Evolutionary conservation across 2,888 invertebrate species (phyloP).

Genomic region (Ophion obscuratus): DNA sequence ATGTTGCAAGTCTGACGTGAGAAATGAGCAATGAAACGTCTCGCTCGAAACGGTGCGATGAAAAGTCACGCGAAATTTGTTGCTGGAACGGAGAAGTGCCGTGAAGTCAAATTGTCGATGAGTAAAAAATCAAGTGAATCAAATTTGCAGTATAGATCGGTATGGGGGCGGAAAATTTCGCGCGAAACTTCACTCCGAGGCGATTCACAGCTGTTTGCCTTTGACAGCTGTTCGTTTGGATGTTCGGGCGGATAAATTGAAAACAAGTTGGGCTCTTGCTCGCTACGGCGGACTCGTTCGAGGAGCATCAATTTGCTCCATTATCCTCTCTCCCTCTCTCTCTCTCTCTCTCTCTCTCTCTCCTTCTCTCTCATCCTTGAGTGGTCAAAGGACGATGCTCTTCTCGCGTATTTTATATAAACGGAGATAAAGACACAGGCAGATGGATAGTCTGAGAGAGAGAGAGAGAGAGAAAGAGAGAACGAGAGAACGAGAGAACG

Average conservation of each 20-base stretch:
- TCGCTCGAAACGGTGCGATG: neutral
- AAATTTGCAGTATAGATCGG: neutral
- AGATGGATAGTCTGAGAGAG: slow-evolving; percentile 26
- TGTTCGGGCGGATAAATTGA: slow-evolving; percentile 74
- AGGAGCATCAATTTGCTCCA: slow-evolving; percentile 56
- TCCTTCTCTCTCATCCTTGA: slow-evolving; percentile 23
- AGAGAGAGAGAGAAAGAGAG: slow-evolving; percentile 17
- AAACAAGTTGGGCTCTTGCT: slow-evolving; percentile 75
- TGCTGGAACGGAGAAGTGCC: neutral
- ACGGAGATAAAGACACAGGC: neutral
- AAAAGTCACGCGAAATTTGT: slow-evolving; percentile 50
- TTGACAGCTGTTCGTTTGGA: slow-evolving; percentile 78
- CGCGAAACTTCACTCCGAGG: neutral
- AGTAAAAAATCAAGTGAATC: neutral
- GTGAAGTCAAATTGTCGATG: neutral
- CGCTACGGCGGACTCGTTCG: slow-evolving; percentile 26
- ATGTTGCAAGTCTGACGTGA: slow-evolving; percentile 65
- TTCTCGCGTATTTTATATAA: slow-evolving; percentile 35
- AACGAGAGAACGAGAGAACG: slow-evolving; percentile 40
- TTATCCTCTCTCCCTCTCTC: slow-evolving; percentile 67
- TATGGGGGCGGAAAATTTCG: neutral
- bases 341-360: slow-evolving; percentile 68
- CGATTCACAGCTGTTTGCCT: slow-evolving; percentile 55
- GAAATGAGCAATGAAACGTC: neutral
- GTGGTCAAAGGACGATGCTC: slow-evolving; percentile 42